Evolutionary conservation across 2,113 vertebrate genomes (phyloP).

Genomic region (Cariama cristata): DNA sequence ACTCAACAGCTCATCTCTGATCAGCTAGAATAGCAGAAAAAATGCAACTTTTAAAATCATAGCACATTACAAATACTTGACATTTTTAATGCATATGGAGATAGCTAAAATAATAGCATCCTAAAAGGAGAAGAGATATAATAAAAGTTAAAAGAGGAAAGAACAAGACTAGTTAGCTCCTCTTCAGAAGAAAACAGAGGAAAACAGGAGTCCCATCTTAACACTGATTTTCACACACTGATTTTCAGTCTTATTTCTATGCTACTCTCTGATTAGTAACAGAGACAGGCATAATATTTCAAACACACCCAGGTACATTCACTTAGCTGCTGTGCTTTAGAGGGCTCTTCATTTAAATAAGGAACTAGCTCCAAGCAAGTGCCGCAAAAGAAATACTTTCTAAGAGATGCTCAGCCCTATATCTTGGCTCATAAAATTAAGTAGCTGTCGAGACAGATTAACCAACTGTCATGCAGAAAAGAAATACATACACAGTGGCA

Average conservation of each 20-base stretch:
- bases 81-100: rapidly evolving
- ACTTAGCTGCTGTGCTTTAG: neutral
- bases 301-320: neutral
- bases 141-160: neutral
- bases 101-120: neutral
- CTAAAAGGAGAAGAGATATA: neutral
- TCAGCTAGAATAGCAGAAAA: neutral
- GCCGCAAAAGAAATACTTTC: neutral
- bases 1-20: neutral
- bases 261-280: neutral
- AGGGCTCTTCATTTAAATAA: neutral
- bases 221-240: neutral
- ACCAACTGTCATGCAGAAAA: constrained; percentile 50
- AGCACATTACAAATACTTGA: neutral
- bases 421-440: constrained; percentile 53
- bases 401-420: constrained; percentile 21
- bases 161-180: neutral
- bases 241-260: neutral
- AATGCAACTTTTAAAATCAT: neutral
- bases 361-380: neutral
- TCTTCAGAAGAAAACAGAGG: neutral
- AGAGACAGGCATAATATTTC: neutral
- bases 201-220: neutral
- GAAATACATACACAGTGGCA: neutral
- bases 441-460: constrained; percentile 51